phyloP scores from a whole-genome alignment of 2,888 invertebrate genomes.

The Ecdyonurus torrentis region DNA sequence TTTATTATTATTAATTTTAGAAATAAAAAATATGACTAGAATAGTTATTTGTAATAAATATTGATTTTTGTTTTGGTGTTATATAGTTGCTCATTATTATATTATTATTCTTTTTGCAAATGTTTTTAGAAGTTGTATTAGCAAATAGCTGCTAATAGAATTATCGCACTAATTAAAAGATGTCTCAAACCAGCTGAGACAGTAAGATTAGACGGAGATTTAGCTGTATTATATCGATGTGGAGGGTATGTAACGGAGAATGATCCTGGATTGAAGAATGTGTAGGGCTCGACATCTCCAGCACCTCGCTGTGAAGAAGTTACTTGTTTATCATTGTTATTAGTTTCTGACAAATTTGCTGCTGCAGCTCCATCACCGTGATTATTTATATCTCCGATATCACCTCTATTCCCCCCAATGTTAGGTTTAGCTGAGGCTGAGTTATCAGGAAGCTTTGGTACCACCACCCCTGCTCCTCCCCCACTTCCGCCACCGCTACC shows the following conservation, averaged over 20 bases:
- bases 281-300: conserved; percentile 11
- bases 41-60: no score
- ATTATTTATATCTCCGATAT: background rate
- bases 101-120: no score
- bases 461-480: background rate
- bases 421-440: background rate
- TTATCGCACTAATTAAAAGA: background rate
- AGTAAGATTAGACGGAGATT: background rate
- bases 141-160: background rate
- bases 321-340: conserved; percentile 4
- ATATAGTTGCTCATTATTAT: no score
- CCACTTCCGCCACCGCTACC: conserved; percentile 4
- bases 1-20: no score
- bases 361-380: conserved; percentile 7
- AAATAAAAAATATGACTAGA: no score
- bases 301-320: background rate
- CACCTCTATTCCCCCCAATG: background rate
- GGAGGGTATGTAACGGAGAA: background rate
- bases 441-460: background rate
- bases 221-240: background rate
- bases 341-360: background rate
- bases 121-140: no score
- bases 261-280: conserved; percentile 12
- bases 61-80: no score
- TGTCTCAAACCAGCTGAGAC: background rate